Base-by-base conservation (phyloP, 2,888 invertebrate species). In the Galeruca laticollis region DNA sequence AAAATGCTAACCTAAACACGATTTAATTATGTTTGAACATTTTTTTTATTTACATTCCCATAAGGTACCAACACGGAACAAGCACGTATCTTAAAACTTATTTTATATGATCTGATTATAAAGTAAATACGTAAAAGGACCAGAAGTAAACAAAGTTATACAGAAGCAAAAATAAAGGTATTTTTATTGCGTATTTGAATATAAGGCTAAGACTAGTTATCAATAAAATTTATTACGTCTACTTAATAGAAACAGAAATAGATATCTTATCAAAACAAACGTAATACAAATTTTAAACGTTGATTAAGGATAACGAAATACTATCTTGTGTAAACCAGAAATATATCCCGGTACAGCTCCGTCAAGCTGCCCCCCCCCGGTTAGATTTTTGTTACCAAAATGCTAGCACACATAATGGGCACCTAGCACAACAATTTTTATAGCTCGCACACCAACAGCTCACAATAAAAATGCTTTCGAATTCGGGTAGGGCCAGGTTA, bases 201-300 rank as follows among this genome's bases (percentile, higher is more conserved):
- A 13, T 10, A 40, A n/a, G 6, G n/a, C n/a, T n/a, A 1, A 13
- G n/a, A 40, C 40, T 13, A 40, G 40, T 40, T n/a, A 40, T n/a
- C 40, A 40, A 40, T 40, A 1, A 40, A 40, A 6, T 40, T 40
- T 40, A 40, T 40, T n/a, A 40, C n/a, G n/a, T n/a, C 40, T 40
- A n/a, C 40, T n/a, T 40, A 40, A 40, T 40, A 40, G 13, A 40
- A 40, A 40, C 40, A 40, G n/a, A 40, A 40, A n/a, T 40, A 40
- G 13, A 40, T 40, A 40, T 40, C 40, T 40, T 40, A 40, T 40
- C 5, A 40, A 40, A 40, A 40, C 40, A 40, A 40, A 40, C n/a
- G 6, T 40, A 5, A 40, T n/a, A n/a, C n/a, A 26, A 26, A 26
- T 26, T 26, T 26, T 26, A 26, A 26, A 26, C 26, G 26, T 26